Evolutionary conservation across 2,113 vertebrate genomes (phyloP), one percentile per base, ranked within the genome.

Genomic region (Himantopus leucocephalus): DNA sequence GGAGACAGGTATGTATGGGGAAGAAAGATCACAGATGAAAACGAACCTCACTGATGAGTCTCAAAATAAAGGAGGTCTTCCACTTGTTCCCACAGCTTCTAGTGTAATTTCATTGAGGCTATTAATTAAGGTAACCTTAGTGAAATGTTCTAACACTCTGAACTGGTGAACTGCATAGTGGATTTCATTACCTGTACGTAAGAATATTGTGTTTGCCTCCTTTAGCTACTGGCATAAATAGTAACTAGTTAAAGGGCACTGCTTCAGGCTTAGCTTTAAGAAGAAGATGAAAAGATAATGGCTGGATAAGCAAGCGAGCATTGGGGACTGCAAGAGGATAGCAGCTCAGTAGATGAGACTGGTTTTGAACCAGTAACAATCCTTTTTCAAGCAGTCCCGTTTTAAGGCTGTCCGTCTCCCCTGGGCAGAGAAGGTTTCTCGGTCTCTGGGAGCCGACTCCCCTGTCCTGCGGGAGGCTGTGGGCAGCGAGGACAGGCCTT

Each of bases 281-380:
- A 88, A 84, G 79, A 68, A 71, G 84, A 73, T 85, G 94, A 60
- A 88, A 79, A 94, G 74, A 47, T 82, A 95, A 92, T 78, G 92
- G 79, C 80, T 79, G 91, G 92, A 91, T 85, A 89, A 87, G 73
- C 29, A 68, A 82, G 80, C 0, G 0, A 59, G 66, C 71, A 16
- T 43, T 32, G 52, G 21, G 55, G 32, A n/a, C 96, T 85, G 80
- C 37, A 53, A 30, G 89, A 85, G 59, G 39, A 37, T 37, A 37
- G 81, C 70, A 68, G 39, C 82, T 76, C 58, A 62, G 64, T 53
- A 82, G 37, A 92, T 34, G 47, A 59, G 75, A 11, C 50, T 48
- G 63, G 24, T 77, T 90, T 75, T 12, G 62, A 87, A 66, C 14
- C 23, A 29, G 71, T 60, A 60, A 32, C 70, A 72, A 41, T 80